A percentile compares a stretch with the other conserved stretches of the same genome.
phyloP scores from a whole-genome alignment of 2,888 invertebrate genomes.

The Busseola fusca region DNA sequence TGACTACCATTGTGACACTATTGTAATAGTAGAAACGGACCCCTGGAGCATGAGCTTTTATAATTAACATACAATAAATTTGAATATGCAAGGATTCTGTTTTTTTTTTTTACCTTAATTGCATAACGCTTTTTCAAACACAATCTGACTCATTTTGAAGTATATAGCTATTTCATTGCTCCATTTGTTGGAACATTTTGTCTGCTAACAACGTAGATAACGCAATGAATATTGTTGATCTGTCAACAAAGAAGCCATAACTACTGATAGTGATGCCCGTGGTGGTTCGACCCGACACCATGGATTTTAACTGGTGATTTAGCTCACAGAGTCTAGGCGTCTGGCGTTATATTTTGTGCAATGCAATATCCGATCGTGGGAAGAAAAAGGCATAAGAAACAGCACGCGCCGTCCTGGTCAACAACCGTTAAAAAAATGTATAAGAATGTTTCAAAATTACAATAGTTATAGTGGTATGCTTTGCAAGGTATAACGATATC shows the following conservation, averaged over 20 bases:
- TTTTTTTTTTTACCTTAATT: too few species aligned
- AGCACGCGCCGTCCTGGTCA: conserved; percentile 19
- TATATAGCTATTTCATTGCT: neutral
- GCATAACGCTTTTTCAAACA: too few species aligned
- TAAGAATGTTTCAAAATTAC: conserved; percentile 32
- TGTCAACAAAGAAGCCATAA: neutral
- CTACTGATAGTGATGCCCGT: neutral
- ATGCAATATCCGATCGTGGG: neutral
- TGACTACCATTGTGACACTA: too few species aligned
- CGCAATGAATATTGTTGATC: neutral
- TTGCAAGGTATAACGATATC: conserved; percentile 46
- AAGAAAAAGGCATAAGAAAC: neutral
- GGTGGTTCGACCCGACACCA: neutral
- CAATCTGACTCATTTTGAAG: neutral
- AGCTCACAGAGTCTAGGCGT: neutral
- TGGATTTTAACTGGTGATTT: neutral
- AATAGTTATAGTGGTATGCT: conserved; percentile 50
- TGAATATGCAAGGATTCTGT: neutral
- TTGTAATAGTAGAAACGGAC: too few species aligned
- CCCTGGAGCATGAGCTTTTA: too few species aligned
- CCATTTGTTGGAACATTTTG: neutral
- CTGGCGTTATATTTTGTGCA: neutral
- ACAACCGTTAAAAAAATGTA: conserved; percentile 14
- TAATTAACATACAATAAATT: neutral
- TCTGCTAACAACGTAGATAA: neutral